phyloP scores from a whole-genome alignment of 2,113 vertebrate genomes.

The Odobenus rosmarus region DNA sequence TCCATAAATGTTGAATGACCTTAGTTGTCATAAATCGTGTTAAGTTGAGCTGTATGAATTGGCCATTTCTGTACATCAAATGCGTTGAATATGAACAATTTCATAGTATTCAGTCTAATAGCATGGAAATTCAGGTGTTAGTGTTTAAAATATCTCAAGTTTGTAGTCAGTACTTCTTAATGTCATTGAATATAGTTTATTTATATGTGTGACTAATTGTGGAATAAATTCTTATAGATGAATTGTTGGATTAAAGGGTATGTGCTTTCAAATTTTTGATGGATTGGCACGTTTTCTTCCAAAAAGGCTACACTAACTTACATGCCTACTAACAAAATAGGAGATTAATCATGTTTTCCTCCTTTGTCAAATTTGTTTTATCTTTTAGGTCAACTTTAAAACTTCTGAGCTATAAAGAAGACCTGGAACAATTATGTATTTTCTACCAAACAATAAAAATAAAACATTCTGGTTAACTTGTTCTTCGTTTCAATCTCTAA shows the following conservation, averaged over 20 bases:
- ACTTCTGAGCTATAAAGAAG: not conserved
- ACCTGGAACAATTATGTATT: not conserved
- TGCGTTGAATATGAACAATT: slow-evolving; percentile 41
- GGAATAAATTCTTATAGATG: not conserved
- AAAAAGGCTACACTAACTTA: not conserved
- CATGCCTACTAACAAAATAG: not conserved
- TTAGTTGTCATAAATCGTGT: not conserved
- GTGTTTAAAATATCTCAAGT: not conserved
- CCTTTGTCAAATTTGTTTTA: not conserved
- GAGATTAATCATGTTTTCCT: not conserved
- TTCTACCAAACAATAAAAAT: not conserved
- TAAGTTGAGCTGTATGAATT: not conserved
- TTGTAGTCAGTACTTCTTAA: slow-evolving; percentile 5
- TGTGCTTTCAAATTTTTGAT: not conserved
- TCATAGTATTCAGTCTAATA: not conserved
- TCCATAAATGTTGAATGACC: not conserved
- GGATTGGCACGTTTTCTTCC: not conserved
- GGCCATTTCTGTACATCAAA: not conserved
- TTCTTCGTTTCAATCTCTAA: not conserved
- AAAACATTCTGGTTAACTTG: not conserved
- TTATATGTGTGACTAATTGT: not conserved
- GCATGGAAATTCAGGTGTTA: not conserved
- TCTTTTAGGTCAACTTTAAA: slow-evolving; percentile 5
- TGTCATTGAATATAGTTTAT: not conserved
- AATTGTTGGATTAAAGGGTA: not conserved